Evolutionary conservation across 2,888 invertebrate species (phyloP), one percentile per base, ranked within the genome.

Genomic region (Xanthia icteritia): DNA sequence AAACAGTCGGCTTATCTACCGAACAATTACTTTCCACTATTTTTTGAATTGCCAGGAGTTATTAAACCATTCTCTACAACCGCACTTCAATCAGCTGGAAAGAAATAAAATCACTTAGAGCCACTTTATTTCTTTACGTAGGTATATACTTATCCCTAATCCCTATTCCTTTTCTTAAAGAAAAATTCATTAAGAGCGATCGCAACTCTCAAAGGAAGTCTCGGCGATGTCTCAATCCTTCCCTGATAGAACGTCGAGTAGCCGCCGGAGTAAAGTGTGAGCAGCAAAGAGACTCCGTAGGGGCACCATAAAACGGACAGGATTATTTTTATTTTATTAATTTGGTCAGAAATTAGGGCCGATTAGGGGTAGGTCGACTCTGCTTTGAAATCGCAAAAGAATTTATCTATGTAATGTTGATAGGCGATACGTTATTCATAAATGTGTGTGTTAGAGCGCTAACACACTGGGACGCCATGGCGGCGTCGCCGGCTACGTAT

Each of bases 131-230:
- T 61, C 48, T 36, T 39, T 36, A 56, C 85, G 31, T 42, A 54
- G 70, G 58, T 70, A 65, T 85, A 65, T 82, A 60, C n/a, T 5
- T 42, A n/a, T 36, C 54, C n/a, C 31, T 70, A 77, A 88, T 86
- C 72, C 54, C 13, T n/a, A 63, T 76, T 79, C 68, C 76, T 77
- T 77, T 85, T 81, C 76, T 68, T 80, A 27, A 78, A 76, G 81
- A 82, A 85, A 89, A 89, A 85, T 77, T 88, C 81, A 89, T 89
- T 88, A 85, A 84, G 80, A 77, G 74, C 81, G 76, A 78, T 85
- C 80, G 61, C 61, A 36, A 81, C 69, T 68, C 69, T 84, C 74
- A 76, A 89, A 85, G 83, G 79, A 79, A 86, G 74, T 75, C 86
- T 79, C 66, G 64, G 31, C 72, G 78, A 82, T 80, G 77, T 80